Evolutionary conservation across 2,888 invertebrate genomes (phyloP).

Genomic region (Antheraea yamamai): DNA sequence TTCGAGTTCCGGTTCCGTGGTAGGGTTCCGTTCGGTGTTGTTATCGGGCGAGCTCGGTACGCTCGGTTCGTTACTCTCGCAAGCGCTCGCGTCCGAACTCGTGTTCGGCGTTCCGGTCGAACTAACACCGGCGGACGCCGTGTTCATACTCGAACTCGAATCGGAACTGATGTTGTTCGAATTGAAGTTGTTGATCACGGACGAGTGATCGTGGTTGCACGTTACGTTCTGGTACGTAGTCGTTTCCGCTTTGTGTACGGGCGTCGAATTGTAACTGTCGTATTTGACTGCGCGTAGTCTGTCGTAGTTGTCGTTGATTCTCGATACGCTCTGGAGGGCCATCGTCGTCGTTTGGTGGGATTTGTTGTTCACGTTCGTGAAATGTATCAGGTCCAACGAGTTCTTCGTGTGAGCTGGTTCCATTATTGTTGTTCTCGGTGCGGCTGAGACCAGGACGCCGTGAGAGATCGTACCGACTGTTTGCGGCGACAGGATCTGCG

Average conservation of each 20-base stretch:
- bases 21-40: constrained; percentile 55
- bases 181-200: constrained; percentile 53
- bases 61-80: constrained; percentile 87
- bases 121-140: constrained; percentile 79
- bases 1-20: constrained; percentile 46
- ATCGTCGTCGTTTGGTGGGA: constrained; percentile 46
- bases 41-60: constrained; percentile 85
- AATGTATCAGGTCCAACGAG: constrained; percentile 66
- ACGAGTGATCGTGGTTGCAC: constrained; percentile 55
- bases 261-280: constrained; percentile 57
- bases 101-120: constrained; percentile 87
- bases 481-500: constrained; percentile 36
- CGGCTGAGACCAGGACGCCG: constrained; percentile 48
- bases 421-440: constrained; percentile 58
- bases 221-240: constrained; percentile 63
- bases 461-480: constrained; percentile 36
- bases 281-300: constrained; percentile 56
- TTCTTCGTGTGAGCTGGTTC: constrained; percentile 63
- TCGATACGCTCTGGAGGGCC: constrained; percentile 58
- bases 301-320: constrained; percentile 61
- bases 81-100: constrained; percentile 87
- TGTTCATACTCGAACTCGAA: constrained; percentile 86
- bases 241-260: constrained; percentile 47
- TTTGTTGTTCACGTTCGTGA: constrained; percentile 57
- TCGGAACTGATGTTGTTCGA: constrained; percentile 82